phyloP scores from a whole-genome alignment of 2,113 vertebrate species.

The Callipepla californica region DNA sequence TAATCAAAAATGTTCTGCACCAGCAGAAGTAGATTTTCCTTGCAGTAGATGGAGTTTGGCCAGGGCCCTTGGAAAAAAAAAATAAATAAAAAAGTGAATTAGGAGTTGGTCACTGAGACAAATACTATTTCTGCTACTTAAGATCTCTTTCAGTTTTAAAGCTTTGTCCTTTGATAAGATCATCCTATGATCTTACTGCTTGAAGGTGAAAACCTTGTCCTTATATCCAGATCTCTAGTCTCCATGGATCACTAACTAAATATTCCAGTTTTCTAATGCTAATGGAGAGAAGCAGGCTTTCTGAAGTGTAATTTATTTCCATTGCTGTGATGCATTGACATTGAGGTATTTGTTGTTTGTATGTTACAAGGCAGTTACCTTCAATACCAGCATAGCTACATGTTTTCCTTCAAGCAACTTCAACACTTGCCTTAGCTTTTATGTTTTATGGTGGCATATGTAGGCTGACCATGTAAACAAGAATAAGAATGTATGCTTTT shows the following conservation, averaged over 20 bases:
- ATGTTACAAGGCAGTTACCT: not conserved
- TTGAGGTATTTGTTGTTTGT: not conserved
- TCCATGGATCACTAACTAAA: not conserved
- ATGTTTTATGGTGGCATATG: not conserved
- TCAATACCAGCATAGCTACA: not conserved
- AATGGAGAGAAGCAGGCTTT: not conserved
- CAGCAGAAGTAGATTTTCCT: not conserved
- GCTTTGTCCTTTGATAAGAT: not conserved
- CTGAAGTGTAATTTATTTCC: not conserved
- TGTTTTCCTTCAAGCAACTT: not conserved
- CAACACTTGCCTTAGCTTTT: not conserved
- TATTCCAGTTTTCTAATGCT: not conserved
- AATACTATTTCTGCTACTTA: fast-evolving
- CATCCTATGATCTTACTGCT: not conserved
- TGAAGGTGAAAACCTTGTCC: not conserved
- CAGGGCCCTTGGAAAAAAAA: not conserved
- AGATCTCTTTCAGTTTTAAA: fast-evolving
- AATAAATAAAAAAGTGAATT: not conserved
- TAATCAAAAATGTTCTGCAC: not conserved
- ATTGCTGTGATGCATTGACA: not conserved
- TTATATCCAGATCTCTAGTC: not conserved
- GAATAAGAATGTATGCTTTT: not conserved
- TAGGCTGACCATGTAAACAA: not conserved
- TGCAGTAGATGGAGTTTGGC: not conserved
- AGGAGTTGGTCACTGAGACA: not conserved